phyloP scores from a whole-genome alignment of 2,888 invertebrate genomes.

The Eupithecia subfuscata region DNA sequence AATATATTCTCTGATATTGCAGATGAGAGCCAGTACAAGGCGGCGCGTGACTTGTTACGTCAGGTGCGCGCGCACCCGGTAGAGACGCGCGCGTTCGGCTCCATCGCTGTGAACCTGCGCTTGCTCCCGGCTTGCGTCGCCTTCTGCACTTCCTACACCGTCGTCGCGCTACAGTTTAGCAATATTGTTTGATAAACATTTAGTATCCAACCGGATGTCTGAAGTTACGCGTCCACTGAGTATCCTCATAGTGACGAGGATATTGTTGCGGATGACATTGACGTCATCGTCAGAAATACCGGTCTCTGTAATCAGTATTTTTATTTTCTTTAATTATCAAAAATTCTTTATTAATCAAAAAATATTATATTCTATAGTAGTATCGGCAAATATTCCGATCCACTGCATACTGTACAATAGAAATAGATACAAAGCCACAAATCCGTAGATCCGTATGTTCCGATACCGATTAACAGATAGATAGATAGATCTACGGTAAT shows the following conservation, averaged over 20 bases:
- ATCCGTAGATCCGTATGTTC: too few relatives aligned
- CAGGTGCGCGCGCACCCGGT: slow-evolving; percentile 53
- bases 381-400: too few relatives aligned
- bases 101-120: slow-evolving; percentile 56
- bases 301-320: not conserved
- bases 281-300: too few relatives aligned
- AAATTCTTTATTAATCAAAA: too few relatives aligned
- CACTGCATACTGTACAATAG: too few relatives aligned
- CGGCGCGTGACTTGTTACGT: slow-evolving; percentile 55
- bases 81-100: slow-evolving; percentile 51
- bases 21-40: slow-evolving; percentile 51
- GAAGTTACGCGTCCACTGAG: not conserved
- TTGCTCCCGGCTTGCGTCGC: slow-evolving; percentile 57
- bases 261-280: slow-evolving; percentile 13
- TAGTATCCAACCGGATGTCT: too few relatives aligned
- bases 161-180: slow-evolving; percentile 58
- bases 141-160: slow-evolving; percentile 60
- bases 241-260: slow-evolving; percentile 10
- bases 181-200: slow-evolving; percentile 11
- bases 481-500: too few relatives aligned
- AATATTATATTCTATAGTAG: too few relatives aligned
- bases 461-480: too few relatives aligned
- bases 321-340: too few relatives aligned
- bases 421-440: too few relatives aligned
- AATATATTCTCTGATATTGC: slow-evolving; percentile 1